A percentile compares a stretch with the other conserved stretches of the same genome.
phyloP scores from a whole-genome alignment of 2,888 invertebrate species.

The Pristionchus arcanus region DNA sequence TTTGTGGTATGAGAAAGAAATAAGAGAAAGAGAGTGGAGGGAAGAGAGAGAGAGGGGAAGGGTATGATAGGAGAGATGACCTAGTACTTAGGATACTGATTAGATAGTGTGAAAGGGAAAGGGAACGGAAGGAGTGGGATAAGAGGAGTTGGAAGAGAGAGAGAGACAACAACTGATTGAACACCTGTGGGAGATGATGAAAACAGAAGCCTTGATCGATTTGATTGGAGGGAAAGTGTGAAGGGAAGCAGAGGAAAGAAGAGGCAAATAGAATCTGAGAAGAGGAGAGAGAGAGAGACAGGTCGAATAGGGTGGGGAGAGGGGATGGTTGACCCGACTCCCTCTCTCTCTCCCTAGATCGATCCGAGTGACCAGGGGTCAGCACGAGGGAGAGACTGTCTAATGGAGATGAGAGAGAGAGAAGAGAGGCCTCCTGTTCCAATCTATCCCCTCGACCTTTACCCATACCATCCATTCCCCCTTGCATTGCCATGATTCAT shows the following conservation, averaged over 20 bases:
- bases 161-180: constrained; percentile 34
- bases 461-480: neutral
- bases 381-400: constrained; percentile 20
- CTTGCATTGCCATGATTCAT: neutral
- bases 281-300: constrained; percentile 49
- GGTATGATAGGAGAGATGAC: constrained; percentile 49
- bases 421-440: constrained; percentile 26
- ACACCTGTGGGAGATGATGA: constrained; percentile 17
- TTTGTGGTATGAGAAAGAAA: constrained; percentile 16
- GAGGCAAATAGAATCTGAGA: constrained; percentile 48
- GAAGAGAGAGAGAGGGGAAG: constrained; percentile 38
- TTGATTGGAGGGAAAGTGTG: constrained; percentile 9
- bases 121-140: constrained; percentile 18
- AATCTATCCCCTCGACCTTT: neutral
- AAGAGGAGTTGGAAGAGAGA: neutral
- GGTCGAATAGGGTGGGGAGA: constrained; percentile 31
- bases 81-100: constrained; percentile 42
- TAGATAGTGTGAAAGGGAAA: constrained; percentile 34
- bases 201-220: constrained; percentile 36
- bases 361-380: constrained; percentile 50
- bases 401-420: constrained; percentile 27
- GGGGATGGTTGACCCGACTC: constrained; percentile 25
- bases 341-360: neutral
- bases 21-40: neutral
- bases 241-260: constrained; percentile 40